Evolutionary conservation across 1,140 invertebrate species (phyloP).

Genomic region (Macrobrachium rosenbergii): DNA sequence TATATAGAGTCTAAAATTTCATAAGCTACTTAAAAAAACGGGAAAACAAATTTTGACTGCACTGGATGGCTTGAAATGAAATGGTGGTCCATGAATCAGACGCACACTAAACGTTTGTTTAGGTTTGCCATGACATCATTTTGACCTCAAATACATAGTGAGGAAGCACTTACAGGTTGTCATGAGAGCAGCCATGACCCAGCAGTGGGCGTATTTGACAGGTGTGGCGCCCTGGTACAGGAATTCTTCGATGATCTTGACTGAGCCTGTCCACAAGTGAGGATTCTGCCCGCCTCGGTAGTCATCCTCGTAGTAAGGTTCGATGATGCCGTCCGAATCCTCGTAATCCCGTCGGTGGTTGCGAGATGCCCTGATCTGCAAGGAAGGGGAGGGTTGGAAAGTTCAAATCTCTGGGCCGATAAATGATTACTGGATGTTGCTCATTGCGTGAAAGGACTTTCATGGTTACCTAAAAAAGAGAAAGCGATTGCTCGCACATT

Average conservation of each 20-base stretch:
- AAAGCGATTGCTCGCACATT: too few relatives aligned
- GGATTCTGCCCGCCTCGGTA: constrained; percentile 80
- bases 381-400: neutral
- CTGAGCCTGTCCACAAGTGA: constrained; percentile 79
- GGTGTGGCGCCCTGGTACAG: constrained; percentile 73
- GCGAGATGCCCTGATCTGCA: constrained; percentile 29
- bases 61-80: too few relatives aligned
- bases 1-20: too few relatives aligned
- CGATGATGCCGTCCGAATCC: constrained; percentile 76
- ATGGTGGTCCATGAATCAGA: too few relatives aligned
- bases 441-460: neutral
- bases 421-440: neutral
- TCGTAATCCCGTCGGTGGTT: constrained; percentile 77
- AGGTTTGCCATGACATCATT: neutral
- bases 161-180: constrained; percentile 74
- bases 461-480: too few relatives aligned
- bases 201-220: constrained; percentile 83
- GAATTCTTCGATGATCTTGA: constrained; percentile 77
- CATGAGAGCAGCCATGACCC: constrained; percentile 81
- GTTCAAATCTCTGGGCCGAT: neutral
- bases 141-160: neutral
- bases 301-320: constrained; percentile 72
- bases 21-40: too few relatives aligned
- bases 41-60: too few relatives aligned
- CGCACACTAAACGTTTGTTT: too few relatives aligned